Base-by-base conservation (phyloP, 2,888 invertebrate species). In the Philereme transversata region DNA sequence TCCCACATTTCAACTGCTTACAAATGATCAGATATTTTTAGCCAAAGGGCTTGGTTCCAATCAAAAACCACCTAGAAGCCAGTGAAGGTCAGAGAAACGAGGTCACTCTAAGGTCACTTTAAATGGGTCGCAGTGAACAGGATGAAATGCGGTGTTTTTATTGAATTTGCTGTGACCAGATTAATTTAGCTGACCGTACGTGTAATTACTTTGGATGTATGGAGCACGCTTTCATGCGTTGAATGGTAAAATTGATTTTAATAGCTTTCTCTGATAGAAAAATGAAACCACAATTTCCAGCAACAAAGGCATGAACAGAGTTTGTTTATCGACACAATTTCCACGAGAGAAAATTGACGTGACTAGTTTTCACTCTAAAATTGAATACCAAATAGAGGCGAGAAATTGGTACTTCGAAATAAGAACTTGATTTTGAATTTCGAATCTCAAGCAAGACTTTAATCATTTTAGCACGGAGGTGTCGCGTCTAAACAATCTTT, bases 51-150 rank as follows among this genome's bases (percentile, higher is more conserved):
- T 6, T 43, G 47, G 41, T 40, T 50, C 59, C 49, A 52, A 49
- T 53, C 43, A 60, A 57, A 55, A 52, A 51, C 35, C 57, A 47
- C 7, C 34, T 11, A 44, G 47, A 51, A 36, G 55, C 51, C 49
- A 41, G 43, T 41, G 52, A 35, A 56, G 63, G 63, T 47, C 62
- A 52, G 9, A 52, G 45, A 55, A 63, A 59, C 56, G 44, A 63
- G 62, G 62, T 52, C 59, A 63, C 10, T 59, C 45, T 52, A 40
- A 63, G 62, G 62, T 52, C 59, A 63, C 10, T 59, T 48, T 52
- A 40, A 38, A 38, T 57, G 36, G 62, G 62, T 62, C 56, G 51
- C 35, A 9, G 11, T 43, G 50, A 44, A 52, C 41, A 22, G 40
- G 46, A 41, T 52, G 43, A 51, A 60, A 48, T 48, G 54, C 36